Base-by-base conservation (phyloP, 1,140 invertebrate genomes). In the Phymastichus coffea region DNA sequence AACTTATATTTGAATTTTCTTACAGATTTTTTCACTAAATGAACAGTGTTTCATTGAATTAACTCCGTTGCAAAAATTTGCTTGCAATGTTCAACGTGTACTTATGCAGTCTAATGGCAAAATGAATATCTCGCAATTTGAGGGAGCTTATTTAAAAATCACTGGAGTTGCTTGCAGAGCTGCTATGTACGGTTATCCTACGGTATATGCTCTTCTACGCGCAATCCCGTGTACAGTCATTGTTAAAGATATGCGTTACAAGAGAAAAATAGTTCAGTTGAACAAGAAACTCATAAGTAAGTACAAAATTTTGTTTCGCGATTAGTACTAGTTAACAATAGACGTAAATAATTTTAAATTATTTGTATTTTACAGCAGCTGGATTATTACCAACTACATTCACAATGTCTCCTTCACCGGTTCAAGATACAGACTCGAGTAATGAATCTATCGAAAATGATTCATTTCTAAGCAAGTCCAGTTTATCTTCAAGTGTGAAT, bases 161-260 rank as follows among this genome's bases (percentile, higher is more conserved):
- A 86, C 79, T 67, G 84, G 84, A 7, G 73, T 78, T 33, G 71
- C 81, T 25, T 81, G 84, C 25, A 82, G 81, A 57, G 79, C 83
- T 25, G 75, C 80, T 1, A 69, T 84, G 8, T 85, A 83, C 66
- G 85, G 86, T 2, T 86, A 78, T 67, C 73, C 82, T 8, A 83
- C 78, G 14, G 28, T 81, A 6, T 51, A 63, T 14, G 69, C 78
- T 19, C 66, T 88, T 19, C 75, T 89, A 4, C 80, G 83, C 65
- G 78, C 82, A 9, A 73, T 88, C 17, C 77, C 83, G 22, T 84
- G 86, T 62, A 82, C 86, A 14, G 81, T 86, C 0, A 70, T 71
- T 14, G 63, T 82, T 38, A 74, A 76, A 63, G 72, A 79, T 9
- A 72, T 74, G 52, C 69, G 75, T 3, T 69, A 71, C 6, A 78